Evolutionary conservation across 1,140 invertebrate genomes (phyloP).

Genomic region (Paramacrobiotus metropolitanus): DNA sequence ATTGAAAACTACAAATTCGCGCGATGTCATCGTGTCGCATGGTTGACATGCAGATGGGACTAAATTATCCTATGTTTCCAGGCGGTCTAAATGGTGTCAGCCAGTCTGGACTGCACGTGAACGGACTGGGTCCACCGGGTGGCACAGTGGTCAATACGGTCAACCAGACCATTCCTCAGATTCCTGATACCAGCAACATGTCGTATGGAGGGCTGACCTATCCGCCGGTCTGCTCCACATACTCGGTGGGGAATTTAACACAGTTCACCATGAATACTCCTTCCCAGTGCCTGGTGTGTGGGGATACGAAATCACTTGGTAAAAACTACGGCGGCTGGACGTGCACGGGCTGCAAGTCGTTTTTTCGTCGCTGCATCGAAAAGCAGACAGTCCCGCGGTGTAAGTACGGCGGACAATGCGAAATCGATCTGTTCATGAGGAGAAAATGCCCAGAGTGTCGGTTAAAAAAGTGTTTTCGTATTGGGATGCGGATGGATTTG

Average conservation of each 20-base stretch:
- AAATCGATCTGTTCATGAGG: slow-evolving; percentile 27
- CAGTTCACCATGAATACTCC: slow-evolving; percentile 5
- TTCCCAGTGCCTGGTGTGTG: background rate
- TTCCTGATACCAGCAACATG: slow-evolving; percentile 1
- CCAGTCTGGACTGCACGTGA: background rate
- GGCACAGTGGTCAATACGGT: background rate
- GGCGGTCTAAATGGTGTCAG: background rate
- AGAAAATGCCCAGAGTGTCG: slow-evolving; percentile 24
- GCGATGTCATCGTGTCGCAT: background rate
- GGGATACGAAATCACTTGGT: background rate
- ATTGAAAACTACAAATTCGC: too few species aligned
- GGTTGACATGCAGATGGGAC: slow-evolving; percentile 1
- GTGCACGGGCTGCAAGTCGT: slow-evolving; percentile 10
- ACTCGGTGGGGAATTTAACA: background rate
- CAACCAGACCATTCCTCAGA: background rate
- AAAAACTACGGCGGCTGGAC: slow-evolving; percentile 5
- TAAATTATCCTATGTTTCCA: slow-evolving; percentile 3
- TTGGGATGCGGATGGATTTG: slow-evolving; percentile 18
- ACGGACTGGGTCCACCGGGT: background rate
- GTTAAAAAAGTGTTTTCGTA: slow-evolving; percentile 21
- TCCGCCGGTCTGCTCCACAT: background rate
- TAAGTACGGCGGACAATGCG: slow-evolving; percentile 24
- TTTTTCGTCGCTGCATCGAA: slow-evolving; percentile 23
- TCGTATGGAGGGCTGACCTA: background rate
- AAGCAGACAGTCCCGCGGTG: slow-evolving; percentile 19